Conservation (phyloP, 2,888 invertebrate genomes). For the Dinocampus coccinellae region DNA sequence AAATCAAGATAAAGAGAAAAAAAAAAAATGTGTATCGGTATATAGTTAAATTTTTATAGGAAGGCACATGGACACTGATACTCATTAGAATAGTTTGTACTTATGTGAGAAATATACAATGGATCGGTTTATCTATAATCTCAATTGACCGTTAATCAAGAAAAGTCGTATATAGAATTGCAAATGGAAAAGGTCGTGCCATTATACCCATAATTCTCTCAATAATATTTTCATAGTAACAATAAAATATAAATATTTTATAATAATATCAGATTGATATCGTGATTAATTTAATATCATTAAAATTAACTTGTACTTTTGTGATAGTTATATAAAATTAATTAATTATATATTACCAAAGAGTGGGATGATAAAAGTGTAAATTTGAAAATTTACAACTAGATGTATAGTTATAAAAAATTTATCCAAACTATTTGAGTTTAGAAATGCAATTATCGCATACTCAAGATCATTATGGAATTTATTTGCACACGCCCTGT, state of each 20-base stretch:
- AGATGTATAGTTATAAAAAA: neutral
- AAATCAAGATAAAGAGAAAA: too few species aligned
- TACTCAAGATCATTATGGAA: conserved; percentile 57
- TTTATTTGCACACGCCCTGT: conserved; percentile 51
- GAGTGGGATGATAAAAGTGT: neutral
- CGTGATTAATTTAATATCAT: neutral
- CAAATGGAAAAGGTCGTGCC: conserved; percentile 15
- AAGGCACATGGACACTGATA: conserved; percentile 1
- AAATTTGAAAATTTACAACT: too few species aligned
- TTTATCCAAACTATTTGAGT: conserved; percentile 4
- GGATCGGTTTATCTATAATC: conserved; percentile 9
- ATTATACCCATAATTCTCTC: neutral
- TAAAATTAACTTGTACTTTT: neutral
- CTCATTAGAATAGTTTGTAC: neutral
- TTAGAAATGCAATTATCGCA: conserved; percentile 44
- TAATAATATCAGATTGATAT: neutral
- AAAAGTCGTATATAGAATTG: conserved; percentile 16
- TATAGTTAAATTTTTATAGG: conserved; percentile 9
- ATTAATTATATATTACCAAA: neutral
- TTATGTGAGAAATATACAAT: conserved; percentile 27
- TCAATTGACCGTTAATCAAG: conserved; percentile 22
- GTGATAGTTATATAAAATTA: neutral
- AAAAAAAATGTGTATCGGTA: too few species aligned
- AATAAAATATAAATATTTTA: neutral
- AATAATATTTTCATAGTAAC: neutral